Percentiles rank a stretch among this genome's conserved stretches.
These are phyloP conservation scores for Echinometra lucunter DNA, from an alignment of 53 echinoderm and acorn worm species.

Conservation along the genomic window DNA sequence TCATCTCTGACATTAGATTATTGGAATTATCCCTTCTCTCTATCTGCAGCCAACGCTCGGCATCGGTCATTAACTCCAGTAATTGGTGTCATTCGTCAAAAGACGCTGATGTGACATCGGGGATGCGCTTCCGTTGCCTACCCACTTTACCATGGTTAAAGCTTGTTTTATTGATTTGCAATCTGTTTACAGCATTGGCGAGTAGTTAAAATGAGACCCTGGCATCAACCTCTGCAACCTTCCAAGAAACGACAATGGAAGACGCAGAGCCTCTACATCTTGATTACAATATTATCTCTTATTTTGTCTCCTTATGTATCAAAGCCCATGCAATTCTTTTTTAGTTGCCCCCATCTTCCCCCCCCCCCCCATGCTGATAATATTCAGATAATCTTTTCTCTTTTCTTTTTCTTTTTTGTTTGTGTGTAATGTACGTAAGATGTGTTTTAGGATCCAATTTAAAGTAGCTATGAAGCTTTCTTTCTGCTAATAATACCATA, in stretches of 20 bases:
- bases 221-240: not conserved
- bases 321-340: not conserved
- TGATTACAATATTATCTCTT: slow-evolving; percentile 8
- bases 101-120: slow-evolving; percentile 56
- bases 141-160: slow-evolving; percentile 45
- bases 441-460: no score
- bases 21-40: slow-evolving; percentile 27
- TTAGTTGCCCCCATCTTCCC: no score
- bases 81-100: slow-evolving; percentile 68
- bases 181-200: slow-evolving; percentile 43
- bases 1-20: slow-evolving; percentile 58
- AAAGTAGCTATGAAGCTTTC: no score
- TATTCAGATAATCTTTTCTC: no score
- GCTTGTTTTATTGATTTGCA: slow-evolving; percentile 54
- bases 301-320: not conserved
- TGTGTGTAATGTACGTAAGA: no score
- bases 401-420: no score
- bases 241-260: not conserved
- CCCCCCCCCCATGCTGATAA: no score
- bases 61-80: slow-evolving; percentile 68
- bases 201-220: not conserved
- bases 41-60: slow-evolving; percentile 41
- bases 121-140: slow-evolving; percentile 50
- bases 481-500: no score
- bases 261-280: not conserved